These are phyloP conservation scores for Pocillopora verrucosa DNA, from an alignment of 64 coral and sea anemone species.

Conservation along the genomic window DNA sequence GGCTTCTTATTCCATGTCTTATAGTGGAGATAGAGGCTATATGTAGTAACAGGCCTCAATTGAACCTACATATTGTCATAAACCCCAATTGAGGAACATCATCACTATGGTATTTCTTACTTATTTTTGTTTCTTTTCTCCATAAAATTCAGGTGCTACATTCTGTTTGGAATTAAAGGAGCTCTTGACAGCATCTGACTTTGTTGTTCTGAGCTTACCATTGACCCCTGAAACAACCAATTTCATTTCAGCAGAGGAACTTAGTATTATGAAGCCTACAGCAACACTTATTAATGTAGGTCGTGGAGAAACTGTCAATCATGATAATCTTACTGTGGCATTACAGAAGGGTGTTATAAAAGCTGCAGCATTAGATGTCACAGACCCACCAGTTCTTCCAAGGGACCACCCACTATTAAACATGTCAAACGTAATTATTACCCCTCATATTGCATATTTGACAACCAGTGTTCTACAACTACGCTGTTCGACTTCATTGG, in stretches of 20 bases:
- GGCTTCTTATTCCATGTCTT: no score
- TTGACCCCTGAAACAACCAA: conserved; percentile 48
- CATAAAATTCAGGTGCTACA: conserved; percentile 37
- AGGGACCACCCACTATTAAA: conserved; percentile 62
- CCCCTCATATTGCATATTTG: conserved; percentile 40
- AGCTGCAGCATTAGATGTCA: conserved; percentile 60
- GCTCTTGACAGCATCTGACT: conserved; percentile 54
- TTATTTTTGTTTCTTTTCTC: no score
- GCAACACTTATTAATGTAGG: conserved; percentile 58
- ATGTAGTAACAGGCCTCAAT: no score
- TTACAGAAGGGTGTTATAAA: conserved; percentile 59
- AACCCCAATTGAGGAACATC: no score
- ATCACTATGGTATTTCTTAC: no score
- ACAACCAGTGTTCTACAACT: background rate
- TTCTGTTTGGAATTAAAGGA: conserved; percentile 59
- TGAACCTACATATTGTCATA: no score
- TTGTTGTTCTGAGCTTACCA: conserved; percentile 42
- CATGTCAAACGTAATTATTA: conserved; percentile 60
- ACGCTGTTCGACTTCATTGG: background rate
- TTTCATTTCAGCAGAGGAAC: conserved; percentile 48
- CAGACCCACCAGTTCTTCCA: conserved; percentile 41
- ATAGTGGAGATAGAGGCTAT: no score
- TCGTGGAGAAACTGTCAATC: conserved; percentile 52
- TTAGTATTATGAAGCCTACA: conserved; percentile 61
- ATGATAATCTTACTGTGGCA: conserved; percentile 48